Evolutionary conservation across 1,140 invertebrate species (phyloP).

Genomic region (Mya arenaria): DNA sequence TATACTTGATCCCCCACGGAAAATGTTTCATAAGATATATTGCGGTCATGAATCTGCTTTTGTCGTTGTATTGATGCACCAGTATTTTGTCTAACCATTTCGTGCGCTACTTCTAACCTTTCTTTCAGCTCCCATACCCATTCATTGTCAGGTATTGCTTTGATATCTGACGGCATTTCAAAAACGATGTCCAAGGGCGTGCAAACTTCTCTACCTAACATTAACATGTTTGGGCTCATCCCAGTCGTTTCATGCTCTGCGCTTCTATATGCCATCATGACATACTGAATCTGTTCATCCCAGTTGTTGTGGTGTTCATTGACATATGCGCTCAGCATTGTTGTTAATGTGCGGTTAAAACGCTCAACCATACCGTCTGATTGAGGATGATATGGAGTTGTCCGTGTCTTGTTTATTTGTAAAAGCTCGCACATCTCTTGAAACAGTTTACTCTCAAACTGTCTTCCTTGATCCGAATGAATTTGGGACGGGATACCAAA

Average conservation of each 20-base stretch:
- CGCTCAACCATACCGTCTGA: slow-evolving; percentile 59
- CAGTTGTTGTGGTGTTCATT: slow-evolving; percentile 40
- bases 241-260: slow-evolving; percentile 42
- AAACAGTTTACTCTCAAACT: slow-evolving; percentile 57
- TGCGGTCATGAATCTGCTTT: neutral
- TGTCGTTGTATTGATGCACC: neutral
- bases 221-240: slow-evolving; percentile 53
- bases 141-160: slow-evolving; percentile 25
- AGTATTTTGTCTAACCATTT: slow-evolving; percentile 9
- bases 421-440: slow-evolving; percentile 52
- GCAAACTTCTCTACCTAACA: slow-evolving; percentile 53
- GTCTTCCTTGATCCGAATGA: slow-evolving; percentile 75
- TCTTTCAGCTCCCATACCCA: slow-evolving; percentile 30
- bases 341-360: slow-evolving; percentile 49
- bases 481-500: slow-evolving; percentile 78
- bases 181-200: slow-evolving; percentile 33
- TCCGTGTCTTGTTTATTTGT: slow-evolving; percentile 51
- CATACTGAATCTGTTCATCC: slow-evolving; percentile 43
- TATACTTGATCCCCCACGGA: neutral
- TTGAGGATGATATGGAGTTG: slow-evolving; percentile 58
- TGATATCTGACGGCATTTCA: neutral
- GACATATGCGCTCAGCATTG: slow-evolving; percentile 42
- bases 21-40: neutral
- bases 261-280: slow-evolving; percentile 48
- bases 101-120: slow-evolving; percentile 27